Conservation (phyloP, 2,797 vertebrate species). For the Philypnodon macrostomus region DNA sequence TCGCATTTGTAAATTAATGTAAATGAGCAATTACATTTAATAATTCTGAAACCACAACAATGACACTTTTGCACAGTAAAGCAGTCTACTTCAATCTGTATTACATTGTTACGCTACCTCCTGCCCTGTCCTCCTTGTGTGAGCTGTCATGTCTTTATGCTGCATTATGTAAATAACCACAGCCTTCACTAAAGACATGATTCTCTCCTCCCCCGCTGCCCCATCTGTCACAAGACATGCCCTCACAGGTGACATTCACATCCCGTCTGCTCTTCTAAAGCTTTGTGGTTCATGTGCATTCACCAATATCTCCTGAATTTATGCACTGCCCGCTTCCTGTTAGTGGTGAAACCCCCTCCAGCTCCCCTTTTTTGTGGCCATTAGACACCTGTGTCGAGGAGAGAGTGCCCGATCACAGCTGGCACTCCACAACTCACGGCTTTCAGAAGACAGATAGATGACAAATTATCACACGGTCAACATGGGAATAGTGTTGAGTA, state of each 20-base stretch:
- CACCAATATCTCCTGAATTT: conserved; percentile 12
- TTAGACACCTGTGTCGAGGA: conserved; percentile 39
- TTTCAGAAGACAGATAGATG: conserved; percentile 32
- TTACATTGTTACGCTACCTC: conserved; percentile 1
- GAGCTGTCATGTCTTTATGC: conserved; percentile 25
- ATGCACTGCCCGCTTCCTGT: background rate
- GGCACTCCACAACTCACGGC: conserved; percentile 26
- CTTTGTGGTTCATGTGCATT: background rate
- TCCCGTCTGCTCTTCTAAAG: conserved; percentile 20
- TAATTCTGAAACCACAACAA: background rate
- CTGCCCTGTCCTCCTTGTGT: conserved; percentile 1
- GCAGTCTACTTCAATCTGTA: conserved; percentile 1
- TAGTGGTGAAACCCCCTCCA: conserved; percentile 9
- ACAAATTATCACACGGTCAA: too few relatives aligned
- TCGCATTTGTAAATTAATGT: too few relatives aligned
- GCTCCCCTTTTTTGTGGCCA: conserved; percentile 29
- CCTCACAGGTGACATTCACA: conserved; percentile 36
- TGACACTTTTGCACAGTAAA: background rate
- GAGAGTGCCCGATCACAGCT: conserved; percentile 31
- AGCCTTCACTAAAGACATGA: conserved; percentile 18
- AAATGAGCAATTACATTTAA: too few relatives aligned
- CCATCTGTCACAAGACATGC: conserved; percentile 27
- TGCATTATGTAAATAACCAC: conserved; percentile 19
- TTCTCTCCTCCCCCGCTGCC: conserved; percentile 17
- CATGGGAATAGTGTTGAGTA: too few relatives aligned